Evolutionary conservation across 64 coral and sea anemone genomes (phyloP), one percentile per base, ranked within the genome.

Genomic region (Dendrophyllia cribrosa): DNA sequence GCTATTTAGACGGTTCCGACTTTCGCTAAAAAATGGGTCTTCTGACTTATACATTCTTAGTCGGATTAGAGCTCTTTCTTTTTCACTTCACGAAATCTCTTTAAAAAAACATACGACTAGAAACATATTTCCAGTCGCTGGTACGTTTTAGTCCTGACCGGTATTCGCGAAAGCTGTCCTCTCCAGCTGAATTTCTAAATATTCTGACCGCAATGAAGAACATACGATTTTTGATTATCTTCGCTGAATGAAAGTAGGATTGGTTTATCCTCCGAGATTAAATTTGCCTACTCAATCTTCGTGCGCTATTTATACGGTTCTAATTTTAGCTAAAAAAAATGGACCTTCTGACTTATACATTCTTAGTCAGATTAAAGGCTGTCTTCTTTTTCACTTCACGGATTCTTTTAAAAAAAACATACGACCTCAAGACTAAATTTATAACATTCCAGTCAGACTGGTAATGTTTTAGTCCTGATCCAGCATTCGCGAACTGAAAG

Each of bases 361-460:
- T 84, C 61, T 68, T 10, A n/a, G 62, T 21, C 80, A 49, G 80
- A 84, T 84, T 84, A 84, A 60, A 7, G 53, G 52, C 47, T 50
- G 14, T 45, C 15, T 2, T 49, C 20, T 9, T 13, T 22, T 44
- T 61, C 25, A 17, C 12, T 7, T 10, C 3, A 61, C 47, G 6
- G 25, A 61, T 16, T 43, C 12, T 56, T 6, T 56, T 9, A 12
- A 56, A 9, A 9, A 56, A 56, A 56, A 56, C 53, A 9, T 56
- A 56, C 21, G 25, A 61, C 72, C 72, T 50, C 34, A 19, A 50
- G 45, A 34, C 8, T 68, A 43, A 26, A 19, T 59, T 61, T 60
- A 63, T 45, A 80, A 25, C 77, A 80, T 80, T 80, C 77, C 77
- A 61, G 19, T 4, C 10, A 51, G 34, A 34, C 51, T 51, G n/a